These are phyloP conservation scores for Caenorhabditis sp. DNA, from an alignment of 2,888 invertebrate genomes.

Conservation along the genomic window DNA sequence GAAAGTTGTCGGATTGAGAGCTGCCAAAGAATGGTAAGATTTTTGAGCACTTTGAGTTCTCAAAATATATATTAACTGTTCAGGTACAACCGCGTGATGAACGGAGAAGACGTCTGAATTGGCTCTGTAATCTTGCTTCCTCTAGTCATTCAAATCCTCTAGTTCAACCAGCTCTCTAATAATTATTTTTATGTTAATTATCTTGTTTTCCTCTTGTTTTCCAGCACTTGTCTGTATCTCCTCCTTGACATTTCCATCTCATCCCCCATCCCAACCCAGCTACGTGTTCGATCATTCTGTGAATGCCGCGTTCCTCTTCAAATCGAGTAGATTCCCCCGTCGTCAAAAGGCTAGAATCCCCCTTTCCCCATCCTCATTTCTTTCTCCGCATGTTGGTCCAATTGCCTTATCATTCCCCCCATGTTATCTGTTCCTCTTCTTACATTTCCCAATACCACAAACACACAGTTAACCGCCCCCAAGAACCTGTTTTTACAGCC, in stretches of 20 bases:
- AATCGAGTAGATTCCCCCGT: no score
- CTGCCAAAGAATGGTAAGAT: conserved; percentile 57
- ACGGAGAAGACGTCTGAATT: conserved; percentile 22
- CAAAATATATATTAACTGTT: neutral
- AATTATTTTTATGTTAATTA: no score
- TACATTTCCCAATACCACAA: neutral
- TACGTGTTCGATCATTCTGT: conserved; percentile 1
- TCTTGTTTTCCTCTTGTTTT: neutral
- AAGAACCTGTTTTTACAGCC: conserved; percentile 11
- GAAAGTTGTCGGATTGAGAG: conserved; percentile 53
- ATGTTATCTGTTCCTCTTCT: neutral
- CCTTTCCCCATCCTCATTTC: neutral
- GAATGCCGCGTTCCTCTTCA: no score
- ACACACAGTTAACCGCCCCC: neutral
- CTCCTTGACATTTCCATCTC: neutral
- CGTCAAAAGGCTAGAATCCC: no score
- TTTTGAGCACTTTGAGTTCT: neutral
- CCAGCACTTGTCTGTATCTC: neutral
- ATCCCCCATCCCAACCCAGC: neutral
- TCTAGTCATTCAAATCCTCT: no score
- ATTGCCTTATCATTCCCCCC: conserved; percentile 5
- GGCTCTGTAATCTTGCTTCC: neutral
- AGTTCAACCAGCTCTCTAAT: neutral
- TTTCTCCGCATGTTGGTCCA: neutral
- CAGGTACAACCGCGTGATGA: conserved; percentile 12